These are phyloP conservation scores for Chionodraco myersi DNA, from an alignment of 2,113 vertebrate genomes.

Conservation along the genomic window DNA sequence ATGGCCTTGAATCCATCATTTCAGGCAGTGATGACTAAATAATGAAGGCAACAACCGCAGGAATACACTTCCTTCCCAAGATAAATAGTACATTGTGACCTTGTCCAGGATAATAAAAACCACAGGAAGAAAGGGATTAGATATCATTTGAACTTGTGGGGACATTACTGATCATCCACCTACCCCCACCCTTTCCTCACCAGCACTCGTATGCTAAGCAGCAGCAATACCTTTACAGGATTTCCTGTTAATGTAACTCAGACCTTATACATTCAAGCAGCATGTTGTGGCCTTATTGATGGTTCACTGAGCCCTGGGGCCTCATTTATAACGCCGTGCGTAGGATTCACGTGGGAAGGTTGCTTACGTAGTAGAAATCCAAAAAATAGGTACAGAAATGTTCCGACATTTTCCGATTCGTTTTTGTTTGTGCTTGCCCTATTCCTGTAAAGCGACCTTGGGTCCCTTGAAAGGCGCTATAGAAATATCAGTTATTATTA, in stretches of 20 bases:
- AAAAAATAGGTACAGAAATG: too few relatives aligned
- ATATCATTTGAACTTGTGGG: slow-evolving; percentile 63
- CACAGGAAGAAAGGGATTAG: slow-evolving; percentile 56
- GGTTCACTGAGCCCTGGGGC: neutral
- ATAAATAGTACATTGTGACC: slow-evolving; percentile 77
- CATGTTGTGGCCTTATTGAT: neutral
- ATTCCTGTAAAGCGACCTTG: too few relatives aligned
- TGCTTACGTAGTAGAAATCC: too few relatives aligned
- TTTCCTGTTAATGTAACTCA: neutral
- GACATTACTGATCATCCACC: slow-evolving; percentile 28
- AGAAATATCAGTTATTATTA: too few relatives aligned
- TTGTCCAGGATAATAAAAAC: slow-evolving; percentile 64
- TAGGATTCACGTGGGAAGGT: too few relatives aligned
- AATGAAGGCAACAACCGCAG: slow-evolving; percentile 56
- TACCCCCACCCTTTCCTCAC: slow-evolving; percentile 6
- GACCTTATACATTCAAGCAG: neutral
- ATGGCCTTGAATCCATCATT: slow-evolving; percentile 39
- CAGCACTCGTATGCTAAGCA: slow-evolving; percentile 3
- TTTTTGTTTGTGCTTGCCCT: too few relatives aligned
- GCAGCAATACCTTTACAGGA: slow-evolving; percentile 11
- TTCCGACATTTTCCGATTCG: too few relatives aligned
- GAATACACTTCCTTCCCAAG: slow-evolving; percentile 57
- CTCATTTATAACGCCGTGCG: too few relatives aligned
- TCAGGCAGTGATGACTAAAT: slow-evolving; percentile 60
- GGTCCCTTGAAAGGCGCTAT: too few relatives aligned